A percentile compares a stretch with the other conserved stretches of the same genome.
These are phyloP conservation scores for Agrilus biguttatus DNA, from an alignment of 2,888 invertebrate species.

Conservation along the genomic window DNA sequence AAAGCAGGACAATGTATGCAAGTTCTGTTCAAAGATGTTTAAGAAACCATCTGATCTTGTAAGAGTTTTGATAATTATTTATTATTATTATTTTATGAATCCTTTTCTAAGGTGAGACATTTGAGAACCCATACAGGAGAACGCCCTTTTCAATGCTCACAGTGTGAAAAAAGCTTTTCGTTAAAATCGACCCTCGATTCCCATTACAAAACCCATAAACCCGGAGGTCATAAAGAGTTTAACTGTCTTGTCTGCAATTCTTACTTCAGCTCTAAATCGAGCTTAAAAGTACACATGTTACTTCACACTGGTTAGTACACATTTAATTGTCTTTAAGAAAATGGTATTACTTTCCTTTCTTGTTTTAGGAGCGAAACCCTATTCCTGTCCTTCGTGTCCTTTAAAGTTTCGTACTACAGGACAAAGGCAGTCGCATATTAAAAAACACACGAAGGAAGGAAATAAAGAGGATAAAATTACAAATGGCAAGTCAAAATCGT, in stretches of 20 bases:
- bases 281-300: constrained; percentile 51
- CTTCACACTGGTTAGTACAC: constrained; percentile 39
- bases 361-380: constrained; percentile 39
- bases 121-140: constrained; percentile 54
- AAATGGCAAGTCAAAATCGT: constrained; percentile 3
- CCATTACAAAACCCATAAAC: constrained; percentile 43
- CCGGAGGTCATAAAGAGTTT: constrained; percentile 37
- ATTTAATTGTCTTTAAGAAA: constrained; percentile 1
- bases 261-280: constrained; percentile 48
- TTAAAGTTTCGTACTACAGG: constrained; percentile 50
- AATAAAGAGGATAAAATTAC: constrained; percentile 5
- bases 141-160: constrained; percentile 44
- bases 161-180: constrained; percentile 42
- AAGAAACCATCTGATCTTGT: constrained; percentile 51
- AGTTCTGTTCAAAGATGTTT: constrained; percentile 47
- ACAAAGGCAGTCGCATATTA: constrained; percentile 47
- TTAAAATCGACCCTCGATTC: constrained; percentile 50
- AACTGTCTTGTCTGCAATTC: constrained; percentile 47
- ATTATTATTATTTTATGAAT: not conserved
- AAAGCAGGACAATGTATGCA: constrained; percentile 34
- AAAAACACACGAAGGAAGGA: constrained; percentile 32
- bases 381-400: constrained; percentile 44
- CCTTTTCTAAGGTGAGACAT: constrained; percentile 35
- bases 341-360: not conserved
- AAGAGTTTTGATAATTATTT: constrained; percentile 5